A percentile compares a stretch with the other conserved stretches of the same genome.
phyloP scores from a whole-genome alignment of 2,888 invertebrate species.

The Platycheirus rosarum region DNA sequence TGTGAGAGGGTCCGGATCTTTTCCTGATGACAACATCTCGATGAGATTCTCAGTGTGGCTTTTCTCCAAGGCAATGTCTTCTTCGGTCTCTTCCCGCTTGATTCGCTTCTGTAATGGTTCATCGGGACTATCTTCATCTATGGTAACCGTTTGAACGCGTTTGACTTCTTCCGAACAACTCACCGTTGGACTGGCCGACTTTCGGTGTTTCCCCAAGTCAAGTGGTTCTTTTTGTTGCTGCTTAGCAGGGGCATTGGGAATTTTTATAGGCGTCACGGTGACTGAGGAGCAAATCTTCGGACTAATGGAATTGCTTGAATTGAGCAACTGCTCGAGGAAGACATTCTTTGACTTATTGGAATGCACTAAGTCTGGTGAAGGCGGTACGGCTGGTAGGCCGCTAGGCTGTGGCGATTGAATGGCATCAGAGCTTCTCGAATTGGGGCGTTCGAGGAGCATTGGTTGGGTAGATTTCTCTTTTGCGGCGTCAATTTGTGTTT shows the following conservation, averaged over 20 bases:
- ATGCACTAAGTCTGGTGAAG: conserved; percentile 87
- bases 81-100: conserved; percentile 83
- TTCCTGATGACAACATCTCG: conserved; percentile 82
- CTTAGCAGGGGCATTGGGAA: conserved; percentile 72
- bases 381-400: conserved; percentile 87
- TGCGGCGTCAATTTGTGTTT: conserved; percentile 78
- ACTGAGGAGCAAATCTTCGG: conserved; percentile 76
- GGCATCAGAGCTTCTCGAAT: conserved; percentile 88
- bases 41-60: conserved; percentile 80
- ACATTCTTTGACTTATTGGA: conserved; percentile 79
- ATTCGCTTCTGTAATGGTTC: conserved; percentile 84
- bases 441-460: conserved; percentile 83
- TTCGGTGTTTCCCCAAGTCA: conserved; percentile 87
- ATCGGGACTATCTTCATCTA: conserved; percentile 78
- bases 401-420: conserved; percentile 89
- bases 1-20: conserved; percentile 86
- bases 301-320: conserved; percentile 75
- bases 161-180: conserved; percentile 89
- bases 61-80: conserved; percentile 81
- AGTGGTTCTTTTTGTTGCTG: conserved; percentile 87
- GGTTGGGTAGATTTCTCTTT: conserved; percentile 80
- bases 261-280: conserved; percentile 74
- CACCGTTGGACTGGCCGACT: conserved; percentile 88
- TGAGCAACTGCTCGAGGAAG: conserved; percentile 75
- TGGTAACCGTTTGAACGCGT: conserved; percentile 82